Percentiles rank a stretch among this genome's conserved stretches.
phyloP scores from a whole-genome alignment of 1,140 invertebrate genomes.

The Marisa cornuarietis region DNA sequence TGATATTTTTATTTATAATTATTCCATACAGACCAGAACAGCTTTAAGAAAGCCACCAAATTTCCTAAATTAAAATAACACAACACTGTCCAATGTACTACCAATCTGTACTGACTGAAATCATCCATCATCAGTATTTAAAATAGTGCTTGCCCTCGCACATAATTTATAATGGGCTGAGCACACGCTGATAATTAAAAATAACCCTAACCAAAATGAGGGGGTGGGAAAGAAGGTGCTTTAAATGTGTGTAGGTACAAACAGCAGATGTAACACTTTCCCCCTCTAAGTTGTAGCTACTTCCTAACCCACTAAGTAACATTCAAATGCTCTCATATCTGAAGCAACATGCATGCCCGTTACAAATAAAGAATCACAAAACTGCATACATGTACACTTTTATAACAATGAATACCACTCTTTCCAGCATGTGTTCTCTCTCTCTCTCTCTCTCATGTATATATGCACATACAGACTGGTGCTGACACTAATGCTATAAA shows the following conservation, averaged over 20 bases:
- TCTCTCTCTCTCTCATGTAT: no score
- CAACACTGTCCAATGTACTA: slow-evolving; percentile 10
- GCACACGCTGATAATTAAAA: background rate
- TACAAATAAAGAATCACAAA: no score
- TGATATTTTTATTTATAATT: slow-evolving; percentile 21
- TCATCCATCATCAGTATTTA: slow-evolving; percentile 14
- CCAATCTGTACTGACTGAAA: background rate
- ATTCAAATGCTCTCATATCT: no score
- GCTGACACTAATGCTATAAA: no score
- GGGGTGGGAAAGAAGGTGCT: background rate
- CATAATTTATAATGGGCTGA: background rate
- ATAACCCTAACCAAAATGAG: background rate
- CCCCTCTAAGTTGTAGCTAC: no score
- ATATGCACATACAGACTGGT: no score
- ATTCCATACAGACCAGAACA: slow-evolving; percentile 18
- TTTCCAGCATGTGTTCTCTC: no score
- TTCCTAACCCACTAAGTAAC: no score
- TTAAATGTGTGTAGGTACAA: background rate
- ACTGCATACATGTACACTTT: no score
- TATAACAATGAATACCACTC: no score
- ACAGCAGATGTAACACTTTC: background rate
- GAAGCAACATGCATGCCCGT: no score
- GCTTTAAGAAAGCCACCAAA: slow-evolving; percentile 5
- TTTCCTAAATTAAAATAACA: slow-evolving; percentile 10
- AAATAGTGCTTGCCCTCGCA: slow-evolving; percentile 7